A percentile compares a stretch with the other conserved stretches of the same genome.
Conservation (phyloP, 1,140 invertebrate genomes). For the Drosophila nasuta region DNA sequence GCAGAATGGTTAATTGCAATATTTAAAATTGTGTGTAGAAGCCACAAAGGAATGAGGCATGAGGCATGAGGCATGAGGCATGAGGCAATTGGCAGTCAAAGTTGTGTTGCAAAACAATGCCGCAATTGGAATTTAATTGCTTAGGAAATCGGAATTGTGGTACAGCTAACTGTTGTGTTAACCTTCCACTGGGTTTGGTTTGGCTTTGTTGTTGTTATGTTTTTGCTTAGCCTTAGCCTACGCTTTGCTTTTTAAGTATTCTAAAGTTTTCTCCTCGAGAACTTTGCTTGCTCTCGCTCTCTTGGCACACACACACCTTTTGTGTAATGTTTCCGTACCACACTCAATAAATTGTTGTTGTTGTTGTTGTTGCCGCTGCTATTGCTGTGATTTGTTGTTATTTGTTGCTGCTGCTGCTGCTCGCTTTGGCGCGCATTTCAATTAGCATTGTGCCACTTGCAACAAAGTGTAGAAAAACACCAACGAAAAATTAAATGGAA, state of each 20-base stretch:
- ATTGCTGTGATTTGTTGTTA: conserved; percentile 30
- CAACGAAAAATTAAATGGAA: conserved; percentile 49
- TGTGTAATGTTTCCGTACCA: conserved; percentile 16
- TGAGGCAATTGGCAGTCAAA: background rate
- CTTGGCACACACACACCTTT: background rate
- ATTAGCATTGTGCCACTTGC: conserved; percentile 70
- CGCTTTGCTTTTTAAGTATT: background rate
- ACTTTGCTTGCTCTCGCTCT: conserved; percentile 3
- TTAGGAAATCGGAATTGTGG: conserved; percentile 33
- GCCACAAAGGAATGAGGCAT: background rate
- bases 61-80: too few relatives aligned
- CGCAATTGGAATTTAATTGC: conserved; percentile 26
- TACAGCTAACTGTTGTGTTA: conserved; percentile 30
- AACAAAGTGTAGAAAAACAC: conserved; percentile 34
- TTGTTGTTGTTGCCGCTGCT: conserved; percentile 22
- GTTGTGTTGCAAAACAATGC: conserved; percentile 20
- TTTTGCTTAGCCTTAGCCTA: background rate
- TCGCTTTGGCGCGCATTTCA: conserved; percentile 59
- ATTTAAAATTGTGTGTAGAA: background rate
- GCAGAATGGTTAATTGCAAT: conserved; percentile 7
- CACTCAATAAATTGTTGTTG: conserved; percentile 36
- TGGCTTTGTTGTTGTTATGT: background rate
- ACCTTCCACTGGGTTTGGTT: background rate
- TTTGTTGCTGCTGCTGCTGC: conserved; percentile 8
- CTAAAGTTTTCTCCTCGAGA: conserved; percentile 27